Evolutionary conservation across 2,888 invertebrate species (phyloP), one percentile per base, ranked within the genome.

Genomic region (Candidula unifasciata): DNA sequence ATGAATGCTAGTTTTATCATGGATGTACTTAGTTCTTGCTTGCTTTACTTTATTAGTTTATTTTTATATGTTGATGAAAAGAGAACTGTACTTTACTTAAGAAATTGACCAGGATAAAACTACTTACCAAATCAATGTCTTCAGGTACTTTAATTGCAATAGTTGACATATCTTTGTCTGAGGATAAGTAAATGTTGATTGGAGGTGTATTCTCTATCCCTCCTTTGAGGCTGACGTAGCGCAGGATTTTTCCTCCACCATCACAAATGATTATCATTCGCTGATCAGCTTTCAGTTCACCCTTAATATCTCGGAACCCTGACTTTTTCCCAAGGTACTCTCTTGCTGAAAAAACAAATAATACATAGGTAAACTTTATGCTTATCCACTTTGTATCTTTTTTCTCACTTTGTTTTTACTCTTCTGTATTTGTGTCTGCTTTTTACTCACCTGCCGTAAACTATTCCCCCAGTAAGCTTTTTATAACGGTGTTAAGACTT

Each of bases 311-410:
- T 37, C 91, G 80, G 35, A 89, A 89, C 2, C 89, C 90, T 21
- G 90, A 89, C 37, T 88, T 89, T 6, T 88, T 87, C 1, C 92
- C 92, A 21, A 91, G 87, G 91, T 91, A 92, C 85, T 93, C 93
- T 27, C 87, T 74, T 24, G 91, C 92, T 92, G 57, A 18, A 69
- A n/a, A 77, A 27, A 66, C 2, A 21, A 24, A 30, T n/a, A 60
- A 60, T n/a, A 77, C 13, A 52, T 27, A 74, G 13, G 52, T 44
- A 27, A 13, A 74, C n/a, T 44, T 44, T 13, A 10, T 44, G 6
- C 8, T 44, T 10, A 10, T 44, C 13, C 44, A 44, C 44, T 44
- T 44, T 44, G 44, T 44, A 44, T 44, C 8, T 44, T 13, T 44
- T 44, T 44, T 44, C 44, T 44, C 6, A 44, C 8, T 44, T 44